These are phyloP conservation scores for Aphaenogaster ashmeadi DNA, from an alignment of 1,140 invertebrate species.

Conservation along the genomic window DNA sequence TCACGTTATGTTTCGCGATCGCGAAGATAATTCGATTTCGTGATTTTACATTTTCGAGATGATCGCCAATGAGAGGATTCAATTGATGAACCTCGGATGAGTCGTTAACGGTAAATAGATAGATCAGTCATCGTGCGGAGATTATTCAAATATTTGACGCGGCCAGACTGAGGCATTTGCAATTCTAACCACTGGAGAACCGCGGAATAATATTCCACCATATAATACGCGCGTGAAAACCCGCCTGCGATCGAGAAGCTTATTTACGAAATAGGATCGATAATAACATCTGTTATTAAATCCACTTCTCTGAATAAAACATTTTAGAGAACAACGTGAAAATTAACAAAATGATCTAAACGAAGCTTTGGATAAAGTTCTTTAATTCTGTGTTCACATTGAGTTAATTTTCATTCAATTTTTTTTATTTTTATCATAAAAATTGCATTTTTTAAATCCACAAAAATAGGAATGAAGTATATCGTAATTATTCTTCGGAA, in stretches of 20 bases:
- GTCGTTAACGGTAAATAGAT: slow-evolving; percentile 50
- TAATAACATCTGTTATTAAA: slow-evolving; percentile 40
- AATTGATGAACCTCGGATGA: slow-evolving; percentile 24
- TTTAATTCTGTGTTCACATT: neutral
- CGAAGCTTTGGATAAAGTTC: neutral
- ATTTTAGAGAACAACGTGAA: neutral
- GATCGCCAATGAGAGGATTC: neutral
- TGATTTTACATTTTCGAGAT: slow-evolving; percentile 27
- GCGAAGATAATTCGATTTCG: neutral
- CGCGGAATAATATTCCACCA: slow-evolving; percentile 29
- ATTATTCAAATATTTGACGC: slow-evolving; percentile 72
- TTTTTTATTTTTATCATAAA: neutral
- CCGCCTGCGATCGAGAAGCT: slow-evolving; percentile 11
- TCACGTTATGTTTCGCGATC: neutral
- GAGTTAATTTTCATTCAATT: neutral
- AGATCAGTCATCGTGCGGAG: slow-evolving; percentile 38
- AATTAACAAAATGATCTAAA: neutral
- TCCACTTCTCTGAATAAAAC: slow-evolving; percentile 28
- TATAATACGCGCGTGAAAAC: slow-evolving; percentile 40
- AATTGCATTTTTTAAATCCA: neutral
- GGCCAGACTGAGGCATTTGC: slow-evolving; percentile 55
- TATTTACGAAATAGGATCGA: slow-evolving; percentile 50
- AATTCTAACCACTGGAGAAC: slow-evolving; percentile 52
- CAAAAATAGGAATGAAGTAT: neutral
- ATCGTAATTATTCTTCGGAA: neutral